Evolutionary conservation across 2,113 vertebrate genomes (phyloP).

Genomic region (Anseranas semipalmata): DNA sequence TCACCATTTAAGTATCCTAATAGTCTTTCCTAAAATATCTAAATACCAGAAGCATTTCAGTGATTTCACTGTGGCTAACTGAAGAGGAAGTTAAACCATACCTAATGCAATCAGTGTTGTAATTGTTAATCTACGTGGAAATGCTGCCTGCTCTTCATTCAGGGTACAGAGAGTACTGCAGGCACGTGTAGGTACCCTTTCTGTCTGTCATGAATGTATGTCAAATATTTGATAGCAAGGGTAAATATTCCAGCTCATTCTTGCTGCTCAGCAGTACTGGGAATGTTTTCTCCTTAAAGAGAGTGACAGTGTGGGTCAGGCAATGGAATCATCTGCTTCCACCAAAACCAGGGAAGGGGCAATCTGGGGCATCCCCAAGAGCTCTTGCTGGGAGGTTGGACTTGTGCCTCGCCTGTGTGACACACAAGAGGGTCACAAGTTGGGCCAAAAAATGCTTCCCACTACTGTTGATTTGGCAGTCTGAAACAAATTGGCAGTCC

Average conservation of each 20-base stretch:
- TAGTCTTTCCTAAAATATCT: neutral
- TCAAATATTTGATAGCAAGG: neutral
- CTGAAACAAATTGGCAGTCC: neutral
- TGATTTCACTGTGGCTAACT: neutral
- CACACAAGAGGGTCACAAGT: neutral
- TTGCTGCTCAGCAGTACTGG: neutral
- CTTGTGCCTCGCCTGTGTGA: neutral
- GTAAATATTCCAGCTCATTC: neutral
- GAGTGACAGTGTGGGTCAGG: rapidly evolving
- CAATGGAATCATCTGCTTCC: neutral
- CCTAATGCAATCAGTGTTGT: neutral
- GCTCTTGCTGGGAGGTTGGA: neutral
- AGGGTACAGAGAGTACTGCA: neutral
- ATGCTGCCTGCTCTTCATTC: neutral
- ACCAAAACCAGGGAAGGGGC: neutral
- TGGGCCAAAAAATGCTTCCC: neutral
- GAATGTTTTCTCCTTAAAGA: neutral
- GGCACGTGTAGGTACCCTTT: neutral
- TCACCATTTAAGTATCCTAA: neutral
- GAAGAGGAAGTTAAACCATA: neutral
- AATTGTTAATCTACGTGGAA: neutral
- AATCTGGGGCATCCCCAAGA: neutral
- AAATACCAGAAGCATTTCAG: neutral
- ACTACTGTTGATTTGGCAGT: neutral
- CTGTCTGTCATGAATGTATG: neutral